Percentiles rank a stretch among this genome's conserved stretches.
phyloP scores from a whole-genome alignment of 1,140 invertebrate species.

The Eurosta solidaginis region DNA sequence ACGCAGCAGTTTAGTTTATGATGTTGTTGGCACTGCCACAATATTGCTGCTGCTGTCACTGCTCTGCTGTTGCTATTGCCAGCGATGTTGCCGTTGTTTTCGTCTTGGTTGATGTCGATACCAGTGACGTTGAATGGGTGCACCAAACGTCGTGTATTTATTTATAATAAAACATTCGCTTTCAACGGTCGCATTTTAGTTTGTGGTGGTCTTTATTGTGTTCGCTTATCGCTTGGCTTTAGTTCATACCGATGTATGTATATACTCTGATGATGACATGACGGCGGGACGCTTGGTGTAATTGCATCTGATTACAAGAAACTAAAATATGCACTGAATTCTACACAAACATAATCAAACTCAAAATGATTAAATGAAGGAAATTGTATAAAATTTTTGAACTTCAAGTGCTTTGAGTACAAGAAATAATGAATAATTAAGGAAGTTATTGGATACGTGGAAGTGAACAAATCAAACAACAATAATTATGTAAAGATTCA shows the following conservation, averaged over 20 bases:
- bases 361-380: not conserved
- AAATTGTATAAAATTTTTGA: not conserved
- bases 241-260: not conserved
- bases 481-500: not conserved
- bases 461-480: not conserved
- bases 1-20: too few species aligned
- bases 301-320: not conserved
- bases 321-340: constrained; percentile 18
- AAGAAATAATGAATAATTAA: not conserved
- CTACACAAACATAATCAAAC: constrained; percentile 3
- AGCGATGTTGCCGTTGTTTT: not conserved
- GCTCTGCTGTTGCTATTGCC: not conserved
- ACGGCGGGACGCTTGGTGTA: not conserved
- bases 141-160: constrained; percentile 42
- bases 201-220: constrained; percentile 24
- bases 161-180: constrained; percentile 57
- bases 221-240: constrained; percentile 35
- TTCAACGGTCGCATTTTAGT: constrained; percentile 42
- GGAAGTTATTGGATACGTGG: not conserved
- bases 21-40: not conserved
- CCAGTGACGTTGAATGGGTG: constrained; percentile 33
- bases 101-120: constrained; percentile 15
- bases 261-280: not conserved
- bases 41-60: not conserved
- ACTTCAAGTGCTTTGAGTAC: not conserved